Evolutionary conservation across 1,140 invertebrate genomes (phyloP), one percentile per base, ranked within the genome.

Genomic region (Limonius californicus): DNA sequence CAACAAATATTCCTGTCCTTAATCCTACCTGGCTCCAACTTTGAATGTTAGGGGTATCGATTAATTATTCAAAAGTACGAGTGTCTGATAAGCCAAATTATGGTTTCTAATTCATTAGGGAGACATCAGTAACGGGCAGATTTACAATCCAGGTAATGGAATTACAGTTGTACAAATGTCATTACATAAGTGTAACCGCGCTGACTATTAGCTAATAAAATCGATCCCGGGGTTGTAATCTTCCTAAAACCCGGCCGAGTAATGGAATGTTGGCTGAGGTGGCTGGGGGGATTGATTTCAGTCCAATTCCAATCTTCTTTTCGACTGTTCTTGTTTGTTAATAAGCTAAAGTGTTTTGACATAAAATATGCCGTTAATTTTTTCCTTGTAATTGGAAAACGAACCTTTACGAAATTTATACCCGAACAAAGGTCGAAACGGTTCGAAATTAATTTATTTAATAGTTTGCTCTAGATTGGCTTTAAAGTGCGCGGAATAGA

Each of bases 161-260:
- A 73, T 72, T 73, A 72, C 68, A 72, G 66, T 67, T 73, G 68
- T 72, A 70, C 70, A 69, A 73, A 72, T 68, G 70, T 72, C 68
- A 73, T 73, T 73, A 73, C 71, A 69, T 72, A 72, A 73, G 68
- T 73, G 70, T 73, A 72, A 69, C 67, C 70, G 69, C 68, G 67
- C 70, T 70, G 68, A 71, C 71, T 73, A 73, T 73, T 73, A 73
- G 70, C 71, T 72, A 73, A 73, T 73, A 73, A 70, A 73, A 73
- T 73, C 71, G 70, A 73, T 73, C 65, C 59, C 45, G 45, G 59
- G 56, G 63, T 54, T 62, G 69, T 68, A 70, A 69, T 70, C 63
- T 69, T 63, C 65, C 69, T 70, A 67, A 70, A 69, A 69, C 67
- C 65, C 47, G 27, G 54, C 60, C 54, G 54, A 60, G 66, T 55